phyloP scores from a whole-genome alignment of 2,888 invertebrate genomes.

The Drosophila paucipuncta region DNA sequence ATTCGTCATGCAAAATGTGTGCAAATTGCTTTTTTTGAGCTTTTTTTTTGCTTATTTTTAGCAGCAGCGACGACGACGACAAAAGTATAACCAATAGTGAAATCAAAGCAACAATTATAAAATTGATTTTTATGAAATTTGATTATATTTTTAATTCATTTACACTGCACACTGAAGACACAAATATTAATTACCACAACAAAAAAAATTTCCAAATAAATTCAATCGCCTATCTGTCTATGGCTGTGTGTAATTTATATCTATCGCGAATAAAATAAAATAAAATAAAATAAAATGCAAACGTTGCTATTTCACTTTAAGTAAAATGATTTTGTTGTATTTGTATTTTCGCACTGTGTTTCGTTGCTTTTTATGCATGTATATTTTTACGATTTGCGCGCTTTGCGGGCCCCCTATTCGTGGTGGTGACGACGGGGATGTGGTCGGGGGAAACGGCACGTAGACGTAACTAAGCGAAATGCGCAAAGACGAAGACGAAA shows the following conservation, averaged over 20 bases:
- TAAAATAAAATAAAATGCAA: slow-evolving; percentile 14
- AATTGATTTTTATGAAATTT: slow-evolving; percentile 10
- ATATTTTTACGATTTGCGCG: slow-evolving; percentile 58
- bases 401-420: slow-evolving; percentile 14
- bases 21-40: not conserved
- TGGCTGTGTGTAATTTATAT: slow-evolving; percentile 11
- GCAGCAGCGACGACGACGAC: slow-evolving; percentile 9
- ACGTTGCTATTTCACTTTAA: slow-evolving; percentile 43
- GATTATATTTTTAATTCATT: slow-evolving; percentile 21
- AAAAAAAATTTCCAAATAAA: slow-evolving; percentile 16
- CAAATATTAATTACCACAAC: slow-evolving; percentile 31
- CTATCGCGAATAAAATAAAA: slow-evolving; percentile 18
- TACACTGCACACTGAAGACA: slow-evolving; percentile 28
- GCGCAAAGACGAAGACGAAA: slow-evolving; percentile 44
- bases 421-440: slow-evolving; percentile 9
- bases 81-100: slow-evolving; percentile 10
- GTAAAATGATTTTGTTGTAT: slow-evolving; percentile 35
- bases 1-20: slow-evolving; percentile 9
- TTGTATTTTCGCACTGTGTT: slow-evolving; percentile 56
- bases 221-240: not conserved
- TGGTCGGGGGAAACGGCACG: slow-evolving; percentile 4
- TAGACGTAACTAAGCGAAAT: slow-evolving; percentile 55
- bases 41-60: slow-evolving; percentile 9
- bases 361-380: slow-evolving; percentile 43
- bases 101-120: slow-evolving; percentile 28